Base-by-base conservation (phyloP, 2,888 invertebrate species). In the Sarcophaga caerulescens region DNA sequence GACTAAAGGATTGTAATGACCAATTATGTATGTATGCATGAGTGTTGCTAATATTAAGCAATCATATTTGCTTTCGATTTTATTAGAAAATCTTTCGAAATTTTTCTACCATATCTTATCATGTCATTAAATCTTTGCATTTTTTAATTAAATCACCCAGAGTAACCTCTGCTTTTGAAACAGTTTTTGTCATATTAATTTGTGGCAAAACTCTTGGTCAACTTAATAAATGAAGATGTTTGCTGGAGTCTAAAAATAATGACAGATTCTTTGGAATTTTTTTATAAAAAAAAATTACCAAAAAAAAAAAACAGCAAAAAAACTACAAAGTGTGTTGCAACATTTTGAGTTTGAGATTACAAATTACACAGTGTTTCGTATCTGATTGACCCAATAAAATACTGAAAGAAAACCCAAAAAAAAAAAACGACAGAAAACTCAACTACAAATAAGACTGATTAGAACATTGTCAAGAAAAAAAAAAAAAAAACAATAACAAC, bases 341-440 rank as follows among this genome's bases (percentile, higher is more conserved):
- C 74, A 86, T 80, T 68, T 62, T 14, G 69, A 66, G 45, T 69
- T 69, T 11, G 57, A 60, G 6, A 60, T 44, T 65, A 81, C 81
- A 86, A 84, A 86, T 86, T 86, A 66, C 68, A 68, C 12, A 83
- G 35, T 35, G 62, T 82, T 82, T 82, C 60, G 82, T 86, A 86
- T 86, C 86, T 81, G 81, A 86, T 86, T 86, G 86, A 86, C 86
- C 86, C 81, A 86, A 86, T 86, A 81, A 86, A 84, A 86, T 81
- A 76, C 45, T 71, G 60, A 69, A 77, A 52, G 47, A 75, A 77
- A 70, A 65, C 59, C 21, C 57, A 45, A 14, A 4, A n/a, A 4
- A 45, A 68, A 3, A 21, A 52, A n/a, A n/a, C n/a, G n/a, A 25
- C 14, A 63, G 4, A 47, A 59, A 23, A 25, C 25, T 47, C 76